These are phyloP conservation scores for Cosmia trapezina DNA, from an alignment of 2,888 invertebrate genomes.

Conservation along the genomic window DNA sequence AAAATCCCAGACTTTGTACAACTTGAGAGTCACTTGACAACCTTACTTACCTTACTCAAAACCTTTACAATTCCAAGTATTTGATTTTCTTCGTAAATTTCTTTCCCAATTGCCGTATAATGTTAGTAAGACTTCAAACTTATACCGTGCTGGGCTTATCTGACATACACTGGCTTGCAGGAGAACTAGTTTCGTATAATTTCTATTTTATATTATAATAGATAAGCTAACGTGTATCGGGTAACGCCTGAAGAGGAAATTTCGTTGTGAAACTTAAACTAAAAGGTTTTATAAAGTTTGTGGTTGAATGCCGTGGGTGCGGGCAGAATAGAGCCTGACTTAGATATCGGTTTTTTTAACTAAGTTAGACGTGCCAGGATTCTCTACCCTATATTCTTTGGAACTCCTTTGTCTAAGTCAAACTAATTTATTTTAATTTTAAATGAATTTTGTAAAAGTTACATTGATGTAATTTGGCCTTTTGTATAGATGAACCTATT, in stretches of 20 bases:
- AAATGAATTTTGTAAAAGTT: conserved; percentile 32
- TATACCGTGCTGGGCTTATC: conserved; percentile 70
- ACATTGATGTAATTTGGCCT: background rate
- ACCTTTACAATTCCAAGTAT: conserved; percentile 60
- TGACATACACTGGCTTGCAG: conserved; percentile 58
- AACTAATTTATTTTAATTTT: conserved; percentile 48
- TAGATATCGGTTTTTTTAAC: conserved; percentile 61
- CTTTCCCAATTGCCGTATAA: conserved; percentile 62
- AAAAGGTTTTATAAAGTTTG: conserved; percentile 65
- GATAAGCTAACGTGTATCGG: conserved; percentile 70
- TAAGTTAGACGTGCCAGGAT: conserved; percentile 50
- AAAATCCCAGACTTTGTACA: conserved; percentile 46
- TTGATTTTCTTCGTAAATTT: conserved; percentile 69
- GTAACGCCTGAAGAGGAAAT: conserved; percentile 63
- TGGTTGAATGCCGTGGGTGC: conserved; percentile 52
- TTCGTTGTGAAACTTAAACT: conserved; percentile 62
- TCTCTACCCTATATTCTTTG: conserved; percentile 30
- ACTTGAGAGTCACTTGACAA: conserved; percentile 34
- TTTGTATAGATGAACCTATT: conserved; percentile 1
- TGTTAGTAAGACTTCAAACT: conserved; percentile 68
- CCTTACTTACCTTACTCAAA: conserved; percentile 47
- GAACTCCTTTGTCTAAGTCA: conserved; percentile 27
- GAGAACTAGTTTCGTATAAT: conserved; percentile 70
- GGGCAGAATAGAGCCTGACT: conserved; percentile 48
- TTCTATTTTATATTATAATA: conserved; percentile 73